Evolutionary conservation across 2,888 invertebrate species (phyloP).

Genomic region (Artemia sp.): DNA sequence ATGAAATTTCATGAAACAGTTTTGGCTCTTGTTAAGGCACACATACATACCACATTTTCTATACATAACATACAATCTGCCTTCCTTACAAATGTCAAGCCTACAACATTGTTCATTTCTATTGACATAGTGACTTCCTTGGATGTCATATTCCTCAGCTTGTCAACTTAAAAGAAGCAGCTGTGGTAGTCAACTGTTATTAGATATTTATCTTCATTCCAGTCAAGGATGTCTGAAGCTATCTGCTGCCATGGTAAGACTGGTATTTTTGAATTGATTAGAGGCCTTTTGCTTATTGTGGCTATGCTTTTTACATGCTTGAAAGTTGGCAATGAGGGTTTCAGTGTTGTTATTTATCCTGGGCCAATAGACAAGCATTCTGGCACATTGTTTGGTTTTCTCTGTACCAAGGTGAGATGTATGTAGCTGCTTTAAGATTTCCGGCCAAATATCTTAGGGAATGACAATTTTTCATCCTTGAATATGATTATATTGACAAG

Average conservation of each 20-base stretch:
- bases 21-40: neutral
- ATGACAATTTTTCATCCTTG: too few relatives aligned
- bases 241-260: neutral
- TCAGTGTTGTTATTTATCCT: neutral
- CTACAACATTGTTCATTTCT: neutral
- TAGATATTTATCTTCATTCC: too few relatives aligned
- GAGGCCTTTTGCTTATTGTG: neutral
- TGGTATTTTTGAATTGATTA: neutral
- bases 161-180: too few relatives aligned
- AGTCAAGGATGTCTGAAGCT: neutral
- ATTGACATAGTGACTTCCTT: neutral
- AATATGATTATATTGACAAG: too few relatives aligned
- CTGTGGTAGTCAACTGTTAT: too few relatives aligned
- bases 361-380: neutral
- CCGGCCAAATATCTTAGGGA: too few relatives aligned
- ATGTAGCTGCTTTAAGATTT: too few relatives aligned
- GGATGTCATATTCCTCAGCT: too few relatives aligned
- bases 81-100: neutral
- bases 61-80: neutral
- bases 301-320: neutral
- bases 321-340: neutral
- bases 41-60: neutral
- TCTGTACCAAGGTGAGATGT: neutral
- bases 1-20: too few relatives aligned
- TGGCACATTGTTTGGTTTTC: neutral